Conservation (phyloP, 2,888 invertebrate genomes). For the Scaptomyza cyrtandrae region DNA sequence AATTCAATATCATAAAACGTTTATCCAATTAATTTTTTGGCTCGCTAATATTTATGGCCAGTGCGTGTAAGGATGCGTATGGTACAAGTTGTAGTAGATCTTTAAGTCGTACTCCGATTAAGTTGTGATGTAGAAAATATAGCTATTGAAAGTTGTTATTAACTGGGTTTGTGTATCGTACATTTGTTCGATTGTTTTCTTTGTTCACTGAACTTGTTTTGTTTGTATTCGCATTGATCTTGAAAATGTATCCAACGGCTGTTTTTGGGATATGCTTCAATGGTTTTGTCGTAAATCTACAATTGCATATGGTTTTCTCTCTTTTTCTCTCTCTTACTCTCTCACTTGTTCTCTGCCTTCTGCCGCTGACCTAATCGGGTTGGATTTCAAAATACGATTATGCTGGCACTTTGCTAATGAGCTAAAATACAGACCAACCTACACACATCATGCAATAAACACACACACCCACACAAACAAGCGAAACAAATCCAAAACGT, state of each 20-base stretch:
- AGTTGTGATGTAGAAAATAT: conserved; percentile 8
- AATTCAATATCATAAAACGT: conserved; percentile 81
- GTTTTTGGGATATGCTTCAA: conserved; percentile 55
- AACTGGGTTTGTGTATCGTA: neutral
- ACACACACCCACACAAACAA: conserved; percentile 18
- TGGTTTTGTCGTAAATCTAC: conserved; percentile 25
- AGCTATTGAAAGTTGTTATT: neutral
- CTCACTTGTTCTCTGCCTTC: conserved; percentile 7
- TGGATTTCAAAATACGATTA: conserved; percentile 72
- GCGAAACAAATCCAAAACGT: conserved; percentile 40
- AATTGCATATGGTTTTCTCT: conserved; percentile 2
- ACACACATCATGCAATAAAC: conserved; percentile 36
- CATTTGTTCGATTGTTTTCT: neutral
- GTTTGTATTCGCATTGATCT: conserved; percentile 47
- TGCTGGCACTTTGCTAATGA: conserved; percentile 68
- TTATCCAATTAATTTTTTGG: conserved; percentile 76
- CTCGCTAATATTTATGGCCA: conserved; percentile 66
- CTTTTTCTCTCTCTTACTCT: conserved; percentile 5
- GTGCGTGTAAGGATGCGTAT: conserved; percentile 55
- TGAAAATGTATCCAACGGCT: conserved; percentile 62
- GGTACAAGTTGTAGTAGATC: conserved; percentile 20
- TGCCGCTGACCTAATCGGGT: conserved; percentile 60
- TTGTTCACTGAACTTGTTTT: neutral
- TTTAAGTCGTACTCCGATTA: conserved; percentile 4
- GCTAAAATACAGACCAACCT: conserved; percentile 27